Base-by-base conservation (phyloP, 2,113 vertebrate genomes). In the Planiliza haematocheilus region DNA sequence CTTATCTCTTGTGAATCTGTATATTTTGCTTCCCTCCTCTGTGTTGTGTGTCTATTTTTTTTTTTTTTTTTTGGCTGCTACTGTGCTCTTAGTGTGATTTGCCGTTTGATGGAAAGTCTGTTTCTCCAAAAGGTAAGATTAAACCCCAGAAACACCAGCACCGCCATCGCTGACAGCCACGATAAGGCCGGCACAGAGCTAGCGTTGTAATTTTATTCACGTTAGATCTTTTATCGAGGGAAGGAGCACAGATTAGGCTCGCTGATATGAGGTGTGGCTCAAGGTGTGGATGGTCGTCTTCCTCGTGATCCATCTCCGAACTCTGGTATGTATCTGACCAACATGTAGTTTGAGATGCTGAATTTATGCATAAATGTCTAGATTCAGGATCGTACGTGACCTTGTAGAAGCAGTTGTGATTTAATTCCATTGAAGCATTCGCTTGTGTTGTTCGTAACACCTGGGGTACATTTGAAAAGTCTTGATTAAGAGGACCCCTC, bases 401-500 rank as follows among this genome's bases (percentile, higher is more conserved):
- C 1, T 42, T 4, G 12, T 9, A 4, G 8, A 37, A 30, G n/a
- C n/a, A 43, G 8, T 34, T 52, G n/a, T 2, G n/a, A 55, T 49
- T 73, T 74, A 12, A 70, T 66, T 82, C 70, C 18, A 65, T 41
- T 21, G 36, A 21, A 49, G 10, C 7, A 12, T 52, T 10, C 13
- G 24, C 21, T 39, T 17, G 11, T 51, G 24, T 41, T 52, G 45
- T 38, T 56, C 10, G 2, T 60, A 71, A 57, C 16, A 58, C 36
- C 70, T 38, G 17, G 17, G 42, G 41, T 30, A 24, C 45, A 34
- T 30, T 49, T 59, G 16, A 74, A 56, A 67, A 13, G 42, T 72
- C 69, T 74, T 82, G 50, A 77, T 74, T 59, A 80, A 79, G 17
- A 64, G 14, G 60, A 8, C 38, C 53, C n/a, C 57, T 39, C 2